Base-by-base conservation (phyloP, 2,888 invertebrate genomes). In the Xanthorhoe spadicearia region DNA sequence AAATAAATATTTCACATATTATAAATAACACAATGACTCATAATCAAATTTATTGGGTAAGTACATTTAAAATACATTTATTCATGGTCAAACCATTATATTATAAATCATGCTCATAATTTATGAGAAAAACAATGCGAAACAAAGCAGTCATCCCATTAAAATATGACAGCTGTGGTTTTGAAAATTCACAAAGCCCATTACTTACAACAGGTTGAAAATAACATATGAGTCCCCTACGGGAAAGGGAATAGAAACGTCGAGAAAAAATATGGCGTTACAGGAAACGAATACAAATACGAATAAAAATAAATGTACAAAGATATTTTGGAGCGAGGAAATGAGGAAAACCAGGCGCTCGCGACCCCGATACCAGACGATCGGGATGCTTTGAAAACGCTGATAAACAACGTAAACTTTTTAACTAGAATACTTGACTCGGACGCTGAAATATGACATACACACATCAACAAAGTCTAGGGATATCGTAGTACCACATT, bases 281-380 rank as follows among this genome's bases (percentile, higher is more conserved):
- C 90, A 86, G 88, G 89, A 90, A 89, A 88, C 85, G 91, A 90
- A 93, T 91, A 92, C 90, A 90, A 90, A 92, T 87, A 88, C 83
- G 83, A 87, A 89, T 89, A 89, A 88, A 90, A 92, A 90, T 88
- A 88, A 90, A 88, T 83, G 86, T 83, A 84, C 83, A 80, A 81
- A 83, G 84, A 81, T 84, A 86, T 86, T 86, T 86, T 82, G 84
- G 82, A 74, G 83, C 61, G 52, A 73, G 87, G 86, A 88, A 89
- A 89, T 89, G 88, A 89, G 86, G 86, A 88, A 89, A 88, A 89
- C 86, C 88, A 87, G 87, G 86, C 84, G 80, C 79, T 75, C 78
- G 74, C 76, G 78, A 78, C 83, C 86, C 85, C 80, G 76, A 78
- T 79, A 76, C 23, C 59, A 49, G 75, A 72, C 61, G 74, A 74